Base-by-base conservation (phyloP, 2,888 invertebrate genomes). In the Drosophila yooni region DNA sequence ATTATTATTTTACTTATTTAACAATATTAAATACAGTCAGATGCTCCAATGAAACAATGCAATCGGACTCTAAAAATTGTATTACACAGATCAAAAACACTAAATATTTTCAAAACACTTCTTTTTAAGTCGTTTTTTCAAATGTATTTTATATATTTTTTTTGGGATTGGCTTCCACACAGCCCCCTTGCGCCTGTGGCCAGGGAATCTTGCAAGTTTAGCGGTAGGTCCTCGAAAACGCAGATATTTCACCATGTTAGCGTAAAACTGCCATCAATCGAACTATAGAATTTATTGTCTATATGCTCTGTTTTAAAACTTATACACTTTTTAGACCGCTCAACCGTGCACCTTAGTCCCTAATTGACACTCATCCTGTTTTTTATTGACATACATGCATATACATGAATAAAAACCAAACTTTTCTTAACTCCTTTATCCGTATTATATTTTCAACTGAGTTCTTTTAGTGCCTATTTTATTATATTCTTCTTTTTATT, bases 231-330 rank as follows among this genome's bases (percentile, higher is more conserved):
- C 58, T 62, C 38, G 18, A 21, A 64, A 57, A 31, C 51, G 21
- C 25, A 27, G 46, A 60, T 54, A 43, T 57, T 65, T 65, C 50
- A 61, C 67, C 18, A 51, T 70, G 57, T 67, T 70, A 54, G 68
- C 62, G 63, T 61, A 56, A 63, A 76, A 82, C 83, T 83, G 83
- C 88, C 87, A 87, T 87, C 62, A 62, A 76, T 53, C 64, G 59
- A 64, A 62, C 33, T 52, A 40, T 68, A 58, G 34, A 62, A 69
- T 52, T 54, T 66, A 48, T 79, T 66, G 34, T 59, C 54, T 62
- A 57, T 59, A 60, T 56, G n/a, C 50, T 67, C 61, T 52, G 31
- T 76, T 83, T 66, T 53, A 60, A 65, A 53, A 53, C n/a, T 53
- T 62, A 33, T 53, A 56, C 68, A 68, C 69, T 43, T 69, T 74